Evolutionary conservation across 2,113 vertebrate genomes (phyloP).

Genomic region (Otolemur garnettii): DNA sequence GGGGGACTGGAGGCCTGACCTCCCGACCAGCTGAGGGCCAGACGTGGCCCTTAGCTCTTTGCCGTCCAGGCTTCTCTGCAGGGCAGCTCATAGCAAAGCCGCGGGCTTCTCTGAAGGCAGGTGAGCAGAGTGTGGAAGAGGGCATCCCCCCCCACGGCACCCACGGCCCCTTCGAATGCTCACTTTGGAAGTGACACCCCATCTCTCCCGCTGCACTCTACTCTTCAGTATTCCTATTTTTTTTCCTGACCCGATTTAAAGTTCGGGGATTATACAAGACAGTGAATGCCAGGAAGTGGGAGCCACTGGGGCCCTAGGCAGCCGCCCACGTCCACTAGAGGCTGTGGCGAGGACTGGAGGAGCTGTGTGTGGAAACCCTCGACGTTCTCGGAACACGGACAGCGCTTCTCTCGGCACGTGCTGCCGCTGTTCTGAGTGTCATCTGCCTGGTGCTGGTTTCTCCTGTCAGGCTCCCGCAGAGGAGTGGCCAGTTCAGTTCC

Average conservation of each 20-base stretch:
- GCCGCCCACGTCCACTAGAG: neutral
- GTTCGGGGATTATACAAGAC: neutral
- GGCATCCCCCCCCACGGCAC: neutral
- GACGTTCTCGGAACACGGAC: neutral
- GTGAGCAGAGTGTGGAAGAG: neutral
- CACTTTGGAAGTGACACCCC: neutral
- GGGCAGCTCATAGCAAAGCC: neutral
- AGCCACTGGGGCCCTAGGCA: too few relatives aligned
- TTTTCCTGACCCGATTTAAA: neutral
- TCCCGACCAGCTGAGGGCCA: neutral
- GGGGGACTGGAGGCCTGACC: too few relatives aligned
- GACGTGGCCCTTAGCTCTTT: neutral
- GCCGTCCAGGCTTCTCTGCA: neutral
- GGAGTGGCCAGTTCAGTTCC: fast-evolving
- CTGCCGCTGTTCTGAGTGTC: too few relatives aligned
- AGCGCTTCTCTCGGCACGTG: neutral
- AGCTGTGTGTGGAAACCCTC: neutral
- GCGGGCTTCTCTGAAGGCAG: neutral
- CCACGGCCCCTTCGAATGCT: neutral
- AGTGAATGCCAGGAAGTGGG: neutral
- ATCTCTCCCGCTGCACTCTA: neutral
- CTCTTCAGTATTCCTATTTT: neutral
- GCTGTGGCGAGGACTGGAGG: neutral
- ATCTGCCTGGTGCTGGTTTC: neutral
- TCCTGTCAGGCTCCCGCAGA: neutral